These are phyloP conservation scores for Heliconius hewitsoni DNA, from an alignment of 1,140 invertebrate genomes.

Conservation along the genomic window DNA sequence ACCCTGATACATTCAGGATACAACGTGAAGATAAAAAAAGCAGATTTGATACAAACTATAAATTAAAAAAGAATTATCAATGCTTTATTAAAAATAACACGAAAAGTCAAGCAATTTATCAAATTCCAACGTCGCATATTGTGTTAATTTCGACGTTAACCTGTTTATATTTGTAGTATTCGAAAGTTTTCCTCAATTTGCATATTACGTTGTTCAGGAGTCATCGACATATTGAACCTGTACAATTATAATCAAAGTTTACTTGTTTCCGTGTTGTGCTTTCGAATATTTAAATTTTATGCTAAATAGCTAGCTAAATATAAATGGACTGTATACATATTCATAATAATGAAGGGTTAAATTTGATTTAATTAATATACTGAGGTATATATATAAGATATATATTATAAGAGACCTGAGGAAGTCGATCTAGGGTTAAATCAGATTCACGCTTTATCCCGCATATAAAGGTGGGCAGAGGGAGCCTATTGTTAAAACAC, in stretches of 20 bases:
- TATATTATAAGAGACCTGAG: too few species aligned
- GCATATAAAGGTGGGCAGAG: too few species aligned
- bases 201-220: not conserved
- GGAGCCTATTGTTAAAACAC: too few species aligned
- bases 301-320: not conserved
- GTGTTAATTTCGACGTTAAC: not conserved
- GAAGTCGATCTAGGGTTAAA: too few species aligned
- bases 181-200: not conserved
- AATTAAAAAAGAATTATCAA: not conserved
- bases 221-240: slow-evolving; percentile 11
- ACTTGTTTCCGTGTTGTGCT: not conserved
- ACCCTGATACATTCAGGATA: too few species aligned
- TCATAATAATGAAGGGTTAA: not conserved
- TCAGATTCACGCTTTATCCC: too few species aligned
- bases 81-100: not conserved
- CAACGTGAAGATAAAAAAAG: too few species aligned
- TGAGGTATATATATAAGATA: not conserved
- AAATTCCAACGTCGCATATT: not conserved
- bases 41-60: not conserved
- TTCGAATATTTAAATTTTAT: slow-evolving; percentile 5
- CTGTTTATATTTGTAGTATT: slow-evolving; percentile 1
- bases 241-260: slow-evolving; percentile 14
- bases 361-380: not conserved
- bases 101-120: not conserved
- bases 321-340: slow-evolving; percentile 6